Conservation (phyloP, 2,113 vertebrate genomes). For the Myiopsitta monachus region DNA sequence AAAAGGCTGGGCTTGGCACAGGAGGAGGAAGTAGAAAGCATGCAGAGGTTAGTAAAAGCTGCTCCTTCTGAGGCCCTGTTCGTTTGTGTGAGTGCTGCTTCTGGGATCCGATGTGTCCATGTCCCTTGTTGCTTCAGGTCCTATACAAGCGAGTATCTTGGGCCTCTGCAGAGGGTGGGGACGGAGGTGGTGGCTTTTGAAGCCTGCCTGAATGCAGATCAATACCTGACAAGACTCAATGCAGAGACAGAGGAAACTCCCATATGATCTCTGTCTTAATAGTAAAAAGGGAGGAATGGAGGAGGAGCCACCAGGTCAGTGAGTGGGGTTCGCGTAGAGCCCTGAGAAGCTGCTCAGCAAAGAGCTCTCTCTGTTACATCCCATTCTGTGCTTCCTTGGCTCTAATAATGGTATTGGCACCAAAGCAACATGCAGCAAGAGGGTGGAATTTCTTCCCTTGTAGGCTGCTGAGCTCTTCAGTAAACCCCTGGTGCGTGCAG, state of each 20-base stretch:
- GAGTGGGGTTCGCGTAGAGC: rapidly evolving
- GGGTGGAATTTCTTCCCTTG: neutral
- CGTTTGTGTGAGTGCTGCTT: neutral
- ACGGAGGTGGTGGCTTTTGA: neutral
- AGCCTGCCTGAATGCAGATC: neutral
- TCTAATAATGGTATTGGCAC: neutral
- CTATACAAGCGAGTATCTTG: rapidly evolving
- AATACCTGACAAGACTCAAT: neutral
- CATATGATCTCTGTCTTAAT: neutral
- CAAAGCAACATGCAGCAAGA: neutral
- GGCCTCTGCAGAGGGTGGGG: neutral
- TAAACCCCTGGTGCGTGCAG: neutral
- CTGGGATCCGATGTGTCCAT: neutral
- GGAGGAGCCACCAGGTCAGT: neutral
- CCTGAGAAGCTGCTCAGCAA: neutral
- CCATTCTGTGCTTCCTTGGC: neutral
- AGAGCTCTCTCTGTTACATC: rapidly evolving
- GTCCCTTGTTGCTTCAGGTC: neutral
- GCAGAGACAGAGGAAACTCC: neutral
- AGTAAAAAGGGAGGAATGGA: neutral
- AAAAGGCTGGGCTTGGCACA: slow-evolving; percentile 4
- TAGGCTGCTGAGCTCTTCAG: neutral
- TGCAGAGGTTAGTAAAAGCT: neutral
- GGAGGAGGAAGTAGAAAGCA: neutral
- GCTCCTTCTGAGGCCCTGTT: neutral